A percentile compares a stretch with the other conserved stretches of the same genome.
Conservation (phyloP, 2,113 vertebrate genomes). For the Odocoileus virginianus region DNA sequence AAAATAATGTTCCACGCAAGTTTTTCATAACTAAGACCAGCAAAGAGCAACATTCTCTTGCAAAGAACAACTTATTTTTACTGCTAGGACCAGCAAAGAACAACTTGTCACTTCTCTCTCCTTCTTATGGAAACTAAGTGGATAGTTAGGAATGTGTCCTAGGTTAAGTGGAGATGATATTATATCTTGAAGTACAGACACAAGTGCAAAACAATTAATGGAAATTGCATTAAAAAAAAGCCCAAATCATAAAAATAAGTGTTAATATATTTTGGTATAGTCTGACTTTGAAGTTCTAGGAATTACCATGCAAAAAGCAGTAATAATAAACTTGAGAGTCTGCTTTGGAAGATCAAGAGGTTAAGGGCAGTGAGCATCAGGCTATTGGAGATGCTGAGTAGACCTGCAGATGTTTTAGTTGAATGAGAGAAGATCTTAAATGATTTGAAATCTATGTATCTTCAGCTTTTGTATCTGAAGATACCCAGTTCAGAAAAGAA, state of each 20-base stretch:
- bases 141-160: not conserved
- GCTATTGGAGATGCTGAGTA: not conserved
- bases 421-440: not conserved
- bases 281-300: not conserved
- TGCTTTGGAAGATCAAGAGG: not conserved
- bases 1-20: not conserved
- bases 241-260: not conserved
- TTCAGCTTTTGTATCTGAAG: not conserved
- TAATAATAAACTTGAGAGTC: not conserved
- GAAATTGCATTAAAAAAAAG: not conserved
- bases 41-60: not conserved
- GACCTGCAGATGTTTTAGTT: not conserved
- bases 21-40: not conserved
- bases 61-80: not conserved
- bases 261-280: not conserved
- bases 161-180: not conserved
- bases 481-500: not conserved
- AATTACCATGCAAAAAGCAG: not conserved
- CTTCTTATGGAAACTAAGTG: not conserved
- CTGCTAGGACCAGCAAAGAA: not conserved
- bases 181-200: not conserved
- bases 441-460: not conserved
- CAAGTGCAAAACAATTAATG: not conserved
- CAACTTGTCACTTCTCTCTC: not conserved
- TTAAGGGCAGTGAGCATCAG: not conserved